phyloP scores from a whole-genome alignment of 2,113 vertebrate species.

The Aegotheles bennettii region DNA sequence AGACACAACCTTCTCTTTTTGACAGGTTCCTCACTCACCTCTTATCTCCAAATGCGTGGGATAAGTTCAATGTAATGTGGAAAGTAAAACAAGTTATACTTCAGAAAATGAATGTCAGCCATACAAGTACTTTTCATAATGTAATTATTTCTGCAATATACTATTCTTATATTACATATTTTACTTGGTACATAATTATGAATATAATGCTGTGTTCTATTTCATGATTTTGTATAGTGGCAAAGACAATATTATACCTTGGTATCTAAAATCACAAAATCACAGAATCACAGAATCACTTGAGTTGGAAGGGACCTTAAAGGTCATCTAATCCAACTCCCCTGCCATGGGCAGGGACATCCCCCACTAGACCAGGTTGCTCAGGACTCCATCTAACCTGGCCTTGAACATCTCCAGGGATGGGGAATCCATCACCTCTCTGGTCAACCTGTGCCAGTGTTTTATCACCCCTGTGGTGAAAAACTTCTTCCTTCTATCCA shows the following conservation, averaged over 20 bases:
- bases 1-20: background rate
- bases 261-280: background rate
- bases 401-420: no score
- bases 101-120: background rate
- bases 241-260: background rate
- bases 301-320: no score
- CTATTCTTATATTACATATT: background rate
- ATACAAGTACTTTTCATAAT: background rate
- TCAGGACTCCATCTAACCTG: no score
- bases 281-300: no score
- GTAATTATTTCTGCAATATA: background rate
- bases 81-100: background rate
- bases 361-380: no score
- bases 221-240: background rate
- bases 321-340: no score
- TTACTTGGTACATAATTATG: background rate
- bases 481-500: no score
- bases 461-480: no score
- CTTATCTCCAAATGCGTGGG: background rate
- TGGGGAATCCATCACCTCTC: no score
- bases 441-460: no score
- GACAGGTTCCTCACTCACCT: background rate
- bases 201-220: background rate
- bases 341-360: no score
- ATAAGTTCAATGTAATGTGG: background rate